Evolutionary conservation across 2,888 invertebrate species (phyloP), one percentile per base, ranked within the genome.

Genomic region (Drosophila kuntzei): DNA sequence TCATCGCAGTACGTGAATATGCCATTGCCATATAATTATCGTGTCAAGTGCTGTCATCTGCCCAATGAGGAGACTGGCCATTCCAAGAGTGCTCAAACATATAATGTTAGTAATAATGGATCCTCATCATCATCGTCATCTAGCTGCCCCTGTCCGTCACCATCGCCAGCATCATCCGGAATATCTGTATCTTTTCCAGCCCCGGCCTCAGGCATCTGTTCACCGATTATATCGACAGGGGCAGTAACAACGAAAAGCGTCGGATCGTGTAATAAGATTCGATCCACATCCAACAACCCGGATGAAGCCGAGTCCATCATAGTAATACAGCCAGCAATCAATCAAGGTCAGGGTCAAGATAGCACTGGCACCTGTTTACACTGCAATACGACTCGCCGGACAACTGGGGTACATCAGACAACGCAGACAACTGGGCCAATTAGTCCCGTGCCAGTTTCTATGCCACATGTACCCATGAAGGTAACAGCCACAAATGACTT

Each of bases 381-480:
- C 59, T 92, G 92, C 58, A 92, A 91, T 58, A 92, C 92, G 3
- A 89, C 91, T 9, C 87, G 91, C 1, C 87, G 92, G 1, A 92
- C 92, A 3, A 92, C 92, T 2, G 92, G 92, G 2, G 92, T 92
- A 0, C 92, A 92, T 71, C 92, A 92, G 61, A 92, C 92, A 3
- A 92, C 92, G 0, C 92, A 92, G 65, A 92, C 92, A 12, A 92
- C 92, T n/a, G 92, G 92, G 0, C 92, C 92, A 0, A 91, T 92
- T 3, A 92, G 92, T 34, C 92, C 92, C 2, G 87, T 92, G 4
- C 92, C 92, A 1, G 83, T 92, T 0, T 89, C 92, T 11, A 80
- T 90, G 57, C 84, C 87, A 29, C 83, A 79, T n/a, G 55, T 85
- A 22, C 58, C 77, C 2, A 47, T 66, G 14, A 53, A 79, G 7